Base-by-base conservation (phyloP, 2,888 invertebrate species). In the Perizoma flavofasciatum region DNA sequence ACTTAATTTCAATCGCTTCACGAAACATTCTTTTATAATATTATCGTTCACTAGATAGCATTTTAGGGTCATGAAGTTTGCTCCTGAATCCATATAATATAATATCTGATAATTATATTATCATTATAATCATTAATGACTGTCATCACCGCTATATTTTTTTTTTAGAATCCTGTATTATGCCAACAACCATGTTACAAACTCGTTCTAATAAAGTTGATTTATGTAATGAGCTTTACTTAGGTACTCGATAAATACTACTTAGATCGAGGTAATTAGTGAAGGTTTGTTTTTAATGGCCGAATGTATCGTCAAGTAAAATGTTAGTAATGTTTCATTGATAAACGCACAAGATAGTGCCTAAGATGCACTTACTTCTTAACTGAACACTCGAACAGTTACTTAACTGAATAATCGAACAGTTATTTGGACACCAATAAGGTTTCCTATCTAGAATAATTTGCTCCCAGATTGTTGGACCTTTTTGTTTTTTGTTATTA, bases 271-370 rank as follows among this genome's bases (percentile, higher is more conserved):
- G 63, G 75, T 79, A 82, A 85, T 86, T 81, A 83, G 76, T 73
- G 48, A 71, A 75, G 77, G 79, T 80, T 79, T 78, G 73, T 76
- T 75, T 79, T 77, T 81, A 79, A 80, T 75, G 70, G 71, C 67
- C 59, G 55, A 59, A 71, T 63, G 58, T 74, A 65, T 65, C 70
- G 66, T 72, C 67, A 65, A 70, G 66, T 76, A 65, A 75, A 69
- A 73, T 71, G 66, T 63, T 69, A n/a, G n/a, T n/a, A 69, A 70
- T 69, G 68, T 74, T 70, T 61, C 67, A 67, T 66, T 68, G 68
- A 64, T 74, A 61, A 7, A 40, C 51, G 66, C 41, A 1, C 6
- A 9, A 48, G 60, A 61, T 61, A 56, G 37, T 22, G 40, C 35
- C 11, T 49, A 48, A 47, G 44, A 49, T 45, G 48, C 49, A 39